These are phyloP conservation scores for Nyctereutes procyonoides DNA, from an alignment of 2,113 vertebrate genomes.

Conservation along the genomic window DNA sequence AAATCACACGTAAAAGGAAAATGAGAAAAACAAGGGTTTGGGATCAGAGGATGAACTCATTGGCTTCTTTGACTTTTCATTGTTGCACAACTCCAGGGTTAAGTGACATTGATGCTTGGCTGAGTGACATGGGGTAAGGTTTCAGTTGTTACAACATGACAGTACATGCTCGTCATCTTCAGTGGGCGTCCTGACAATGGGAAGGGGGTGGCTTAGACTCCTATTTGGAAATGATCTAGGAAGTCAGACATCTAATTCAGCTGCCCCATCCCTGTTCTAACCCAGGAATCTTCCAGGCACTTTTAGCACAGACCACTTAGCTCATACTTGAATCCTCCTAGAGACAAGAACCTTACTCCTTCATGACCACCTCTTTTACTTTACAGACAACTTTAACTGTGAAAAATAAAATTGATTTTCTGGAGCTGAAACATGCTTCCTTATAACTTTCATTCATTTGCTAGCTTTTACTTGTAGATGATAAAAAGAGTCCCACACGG, in stretches of 20 bases:
- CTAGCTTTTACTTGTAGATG: neutral
- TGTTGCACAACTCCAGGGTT: neutral
- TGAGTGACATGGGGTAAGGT: neutral
- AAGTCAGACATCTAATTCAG: neutral
- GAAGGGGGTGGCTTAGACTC: neutral
- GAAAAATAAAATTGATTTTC: conserved; percentile 29
- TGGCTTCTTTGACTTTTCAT: neutral
- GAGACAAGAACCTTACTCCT: neutral
- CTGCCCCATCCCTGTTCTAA: neutral
- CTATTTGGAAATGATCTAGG: neutral
- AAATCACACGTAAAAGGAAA: neutral
- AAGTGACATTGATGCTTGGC: neutral
- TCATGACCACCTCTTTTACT: neutral
- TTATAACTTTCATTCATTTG: neutral
- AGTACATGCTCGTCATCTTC: neutral
- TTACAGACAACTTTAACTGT: neutral
- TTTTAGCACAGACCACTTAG: neutral
- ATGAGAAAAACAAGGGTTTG: neutral
- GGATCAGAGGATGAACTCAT: conserved; percentile 34
- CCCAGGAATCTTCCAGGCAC: neutral
- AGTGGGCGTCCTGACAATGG: neutral
- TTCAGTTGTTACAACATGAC: neutral
- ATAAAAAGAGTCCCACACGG: neutral
- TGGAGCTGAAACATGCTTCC: neutral
- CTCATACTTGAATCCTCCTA: neutral